These are phyloP conservation scores for Hydrochoerus hydrochaeris DNA, from an alignment of 2,113 vertebrate genomes.

Conservation along the genomic window DNA sequence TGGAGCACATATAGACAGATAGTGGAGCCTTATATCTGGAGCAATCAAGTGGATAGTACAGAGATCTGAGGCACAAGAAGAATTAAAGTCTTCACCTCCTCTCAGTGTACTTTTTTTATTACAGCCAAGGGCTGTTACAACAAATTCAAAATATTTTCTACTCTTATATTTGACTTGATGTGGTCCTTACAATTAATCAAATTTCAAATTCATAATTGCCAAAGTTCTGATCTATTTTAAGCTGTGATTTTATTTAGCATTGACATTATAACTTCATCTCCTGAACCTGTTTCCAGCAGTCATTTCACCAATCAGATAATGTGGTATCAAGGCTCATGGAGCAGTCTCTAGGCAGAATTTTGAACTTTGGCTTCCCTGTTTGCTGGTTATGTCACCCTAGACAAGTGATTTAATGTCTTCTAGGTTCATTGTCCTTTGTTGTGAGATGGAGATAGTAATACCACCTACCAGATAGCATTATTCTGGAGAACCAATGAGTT, in stretches of 20 bases:
- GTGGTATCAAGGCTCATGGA: background rate
- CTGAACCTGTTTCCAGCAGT: background rate
- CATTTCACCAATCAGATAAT: background rate
- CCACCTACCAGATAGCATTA: constrained; percentile 9
- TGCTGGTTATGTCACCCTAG: background rate
- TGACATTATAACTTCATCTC: constrained; percentile 34
- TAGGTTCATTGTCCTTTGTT: background rate
- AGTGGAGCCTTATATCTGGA: background rate
- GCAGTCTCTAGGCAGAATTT: background rate
- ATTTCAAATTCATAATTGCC: constrained; percentile 47
- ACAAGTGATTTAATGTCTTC: background rate
- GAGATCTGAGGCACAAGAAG: background rate
- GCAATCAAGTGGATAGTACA: background rate
- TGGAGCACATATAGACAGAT: background rate
- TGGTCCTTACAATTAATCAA: constrained; percentile 48
- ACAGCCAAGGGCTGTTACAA: background rate
- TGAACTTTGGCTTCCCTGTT: background rate
- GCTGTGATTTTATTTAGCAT: constrained; percentile 60
- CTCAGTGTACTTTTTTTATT: background rate
- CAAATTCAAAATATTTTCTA: background rate
- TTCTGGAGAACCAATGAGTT: constrained; percentile 57
- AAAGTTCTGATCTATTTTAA: constrained; percentile 62
- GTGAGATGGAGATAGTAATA: constrained; percentile 33
- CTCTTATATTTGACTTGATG: constrained; percentile 18
- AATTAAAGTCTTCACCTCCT: background rate